These are phyloP conservation scores for Agriotes lineatus DNA, from an alignment of 2,888 invertebrate species.

Conservation along the genomic window DNA sequence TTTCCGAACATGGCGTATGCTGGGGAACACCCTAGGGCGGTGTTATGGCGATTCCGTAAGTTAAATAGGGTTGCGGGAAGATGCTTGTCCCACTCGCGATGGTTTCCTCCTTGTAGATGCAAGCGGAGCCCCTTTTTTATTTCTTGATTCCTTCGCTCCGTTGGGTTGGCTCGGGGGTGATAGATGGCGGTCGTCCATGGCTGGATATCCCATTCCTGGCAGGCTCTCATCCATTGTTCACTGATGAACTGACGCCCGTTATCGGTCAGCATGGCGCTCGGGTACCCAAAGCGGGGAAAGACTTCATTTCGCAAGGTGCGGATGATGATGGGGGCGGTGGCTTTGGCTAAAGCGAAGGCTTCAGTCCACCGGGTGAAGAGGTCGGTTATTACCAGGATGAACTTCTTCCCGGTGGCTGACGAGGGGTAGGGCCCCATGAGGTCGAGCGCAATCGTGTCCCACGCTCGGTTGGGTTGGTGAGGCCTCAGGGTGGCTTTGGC, in stretches of 20 bases:
- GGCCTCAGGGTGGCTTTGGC: no score
- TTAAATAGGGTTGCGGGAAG: background rate
- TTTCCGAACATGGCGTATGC: background rate
- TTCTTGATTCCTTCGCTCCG: background rate
- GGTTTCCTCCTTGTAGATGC: background rate
- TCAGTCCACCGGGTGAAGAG: background rate
- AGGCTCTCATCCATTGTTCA: background rate
- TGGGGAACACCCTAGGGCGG: background rate
- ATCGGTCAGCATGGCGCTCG: background rate
- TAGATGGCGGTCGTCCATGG: conserved; percentile 7
- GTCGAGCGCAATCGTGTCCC: background rate
- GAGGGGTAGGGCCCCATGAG: background rate
- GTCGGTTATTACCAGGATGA: no score
- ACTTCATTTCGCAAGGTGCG: background rate
- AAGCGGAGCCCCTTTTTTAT: background rate
- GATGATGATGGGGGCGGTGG: background rate
- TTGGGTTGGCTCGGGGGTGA: background rate
- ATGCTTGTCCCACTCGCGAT: background rate
- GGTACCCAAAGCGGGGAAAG: background rate
- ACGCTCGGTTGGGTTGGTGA: no score
- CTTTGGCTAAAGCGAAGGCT: background rate
- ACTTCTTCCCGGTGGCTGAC: no score
- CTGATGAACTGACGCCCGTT: background rate
- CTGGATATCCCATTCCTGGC: background rate
- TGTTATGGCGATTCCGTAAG: background rate